These are phyloP conservation scores for Leucophenga maculata DNA, from an alignment of 2,888 invertebrate species.

Conservation along the genomic window DNA sequence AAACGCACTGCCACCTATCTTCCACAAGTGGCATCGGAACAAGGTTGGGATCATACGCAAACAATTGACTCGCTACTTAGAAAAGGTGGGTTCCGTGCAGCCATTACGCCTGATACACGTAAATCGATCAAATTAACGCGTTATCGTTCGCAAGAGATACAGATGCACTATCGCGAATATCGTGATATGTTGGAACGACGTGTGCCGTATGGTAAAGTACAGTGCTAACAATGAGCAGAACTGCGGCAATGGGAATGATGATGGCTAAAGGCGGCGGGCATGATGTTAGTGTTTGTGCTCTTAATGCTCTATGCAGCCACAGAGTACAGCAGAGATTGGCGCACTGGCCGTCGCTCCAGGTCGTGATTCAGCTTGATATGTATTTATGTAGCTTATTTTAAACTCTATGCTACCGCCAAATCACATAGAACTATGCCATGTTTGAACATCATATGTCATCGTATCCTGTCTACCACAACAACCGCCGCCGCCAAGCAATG, in stretches of 20 bases:
- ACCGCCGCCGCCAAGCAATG: neutral
- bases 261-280: constrained; percentile 57
- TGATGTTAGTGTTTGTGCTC: constrained; percentile 50
- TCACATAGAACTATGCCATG: too few relatives aligned
- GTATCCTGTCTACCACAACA: neutral
- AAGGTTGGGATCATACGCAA: constrained; percentile 99
- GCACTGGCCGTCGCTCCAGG: neutral
- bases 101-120: constrained; percentile 89
- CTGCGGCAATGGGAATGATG: constrained; percentile 45
- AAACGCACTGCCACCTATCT: constrained; percentile 98
- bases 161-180: constrained; percentile 90
- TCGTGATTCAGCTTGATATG: neutral
- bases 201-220: constrained; percentile 69
- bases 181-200: constrained; percentile 69
- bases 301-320: constrained; percentile 33
- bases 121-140: constrained; percentile 94
- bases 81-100: constrained; percentile 96
- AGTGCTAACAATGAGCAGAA: constrained; percentile 69
- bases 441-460: neutral
- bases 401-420: too few relatives aligned
- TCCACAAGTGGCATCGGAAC: constrained; percentile 97
- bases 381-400: too few relatives aligned
- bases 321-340: neutral
- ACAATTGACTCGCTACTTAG: constrained; percentile 97
- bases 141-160: constrained; percentile 96